Percentiles rank a stretch among this genome's conserved stretches.
Conservation (phyloP, 2,113 vertebrate genomes). For the Sclerurus mexicanus region DNA sequence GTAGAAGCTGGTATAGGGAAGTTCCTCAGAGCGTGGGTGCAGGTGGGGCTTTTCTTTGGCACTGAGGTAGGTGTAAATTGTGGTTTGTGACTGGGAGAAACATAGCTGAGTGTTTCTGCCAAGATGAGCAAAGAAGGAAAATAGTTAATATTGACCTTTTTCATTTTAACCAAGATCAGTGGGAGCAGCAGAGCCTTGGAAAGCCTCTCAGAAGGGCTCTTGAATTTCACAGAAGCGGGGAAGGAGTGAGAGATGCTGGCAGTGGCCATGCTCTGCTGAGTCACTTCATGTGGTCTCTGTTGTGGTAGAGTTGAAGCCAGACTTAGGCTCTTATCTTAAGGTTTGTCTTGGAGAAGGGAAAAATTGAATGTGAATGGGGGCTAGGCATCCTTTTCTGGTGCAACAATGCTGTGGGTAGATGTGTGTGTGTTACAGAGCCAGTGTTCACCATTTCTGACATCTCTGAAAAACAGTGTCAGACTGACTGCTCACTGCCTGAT, state of each 20-base stretch:
- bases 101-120: not conserved
- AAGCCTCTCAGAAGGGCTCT: not conserved
- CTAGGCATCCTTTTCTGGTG: not conserved
- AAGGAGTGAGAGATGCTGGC: not conserved
- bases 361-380: not conserved
- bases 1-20: slow-evolving; percentile 21
- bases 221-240: not conserved
- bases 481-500: not conserved
- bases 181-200: not conserved
- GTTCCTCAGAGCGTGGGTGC: slow-evolving; percentile 45
- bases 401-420: not conserved
- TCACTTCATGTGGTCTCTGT: slow-evolving; percentile 28
- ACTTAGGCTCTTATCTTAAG: not conserved
- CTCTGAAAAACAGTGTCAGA: not conserved
- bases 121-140: slow-evolving; percentile 34
- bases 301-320: not conserved
- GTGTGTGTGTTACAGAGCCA: not conserved
- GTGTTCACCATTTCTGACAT: not conserved
- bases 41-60: slow-evolving; percentile 47
- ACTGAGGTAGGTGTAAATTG: slow-evolving; percentile 41
- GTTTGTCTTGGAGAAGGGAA: not conserved
- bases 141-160: slow-evolving; percentile 48
- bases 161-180: not conserved
- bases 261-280: not conserved
- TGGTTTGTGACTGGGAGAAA: slow-evolving; percentile 22